Percentiles rank a stretch among this genome's conserved stretches.
These are phyloP conservation scores for Lophochroa leadbeateri DNA, from an alignment of 2,113 vertebrate species.

Conservation along the genomic window DNA sequence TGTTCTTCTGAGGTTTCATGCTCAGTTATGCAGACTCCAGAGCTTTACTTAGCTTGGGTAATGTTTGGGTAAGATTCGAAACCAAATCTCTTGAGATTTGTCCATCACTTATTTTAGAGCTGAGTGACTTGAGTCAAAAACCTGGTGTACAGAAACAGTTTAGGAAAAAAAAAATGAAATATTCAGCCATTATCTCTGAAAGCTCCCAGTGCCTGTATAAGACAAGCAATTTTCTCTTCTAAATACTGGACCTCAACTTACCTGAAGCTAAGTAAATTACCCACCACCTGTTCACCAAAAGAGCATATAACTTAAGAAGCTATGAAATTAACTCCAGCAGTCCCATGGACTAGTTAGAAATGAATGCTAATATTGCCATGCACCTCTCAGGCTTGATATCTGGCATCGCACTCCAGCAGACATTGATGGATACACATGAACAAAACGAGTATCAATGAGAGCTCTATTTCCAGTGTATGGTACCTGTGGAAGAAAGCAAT, in stretches of 20 bases:
- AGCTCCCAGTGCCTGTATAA: not conserved
- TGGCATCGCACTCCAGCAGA: not conserved
- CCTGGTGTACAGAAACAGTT: not conserved
- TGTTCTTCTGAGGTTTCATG: conserved; percentile 60
- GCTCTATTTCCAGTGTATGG: not conserved
- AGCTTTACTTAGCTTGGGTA: conserved; percentile 65
- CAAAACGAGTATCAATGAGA: not conserved
- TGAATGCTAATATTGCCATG: not conserved
- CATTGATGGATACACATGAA: not conserved
- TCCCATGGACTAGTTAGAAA: not conserved
- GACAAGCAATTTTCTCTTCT: not conserved
- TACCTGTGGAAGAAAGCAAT: not conserved
- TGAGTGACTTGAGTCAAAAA: conserved; percentile 14
- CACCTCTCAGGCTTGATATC: not conserved
- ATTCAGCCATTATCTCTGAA: not conserved
- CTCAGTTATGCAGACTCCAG: conserved; percentile 55
- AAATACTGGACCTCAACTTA: not conserved
- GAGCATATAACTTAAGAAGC: not conserved
- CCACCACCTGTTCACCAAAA: not conserved
- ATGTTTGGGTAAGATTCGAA: conserved; percentile 66
- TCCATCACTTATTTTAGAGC: conserved; percentile 60
- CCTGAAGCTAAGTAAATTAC: not conserved
- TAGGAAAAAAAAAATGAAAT: not conserved
- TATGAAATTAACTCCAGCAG: not conserved
- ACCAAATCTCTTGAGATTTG: conserved; percentile 55